A percentile compares a stretch with the other conserved stretches of the same genome.
Conservation (phyloP, 2,113 vertebrate genomes). For the Pteruthius melanotis region DNA sequence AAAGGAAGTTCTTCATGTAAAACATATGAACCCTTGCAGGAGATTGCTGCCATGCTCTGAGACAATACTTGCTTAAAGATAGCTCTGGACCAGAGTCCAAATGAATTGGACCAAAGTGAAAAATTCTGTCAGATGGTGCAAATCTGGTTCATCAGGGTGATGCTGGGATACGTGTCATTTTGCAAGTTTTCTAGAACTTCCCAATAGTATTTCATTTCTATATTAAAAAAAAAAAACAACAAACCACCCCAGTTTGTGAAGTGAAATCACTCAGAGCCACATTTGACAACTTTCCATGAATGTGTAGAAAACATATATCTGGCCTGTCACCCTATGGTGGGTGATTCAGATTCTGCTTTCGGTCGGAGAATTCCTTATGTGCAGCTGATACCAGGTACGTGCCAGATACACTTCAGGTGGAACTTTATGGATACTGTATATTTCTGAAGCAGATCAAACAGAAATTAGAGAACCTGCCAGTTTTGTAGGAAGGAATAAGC, state of each 20-base stretch:
- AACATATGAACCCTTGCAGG: background rate
- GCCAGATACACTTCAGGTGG: background rate
- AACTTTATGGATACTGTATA: background rate
- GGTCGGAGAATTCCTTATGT: background rate
- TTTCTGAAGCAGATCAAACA: conserved; percentile 24
- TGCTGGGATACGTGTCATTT: background rate
- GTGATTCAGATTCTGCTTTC: background rate
- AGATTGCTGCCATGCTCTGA: background rate
- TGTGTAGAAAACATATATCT: background rate
- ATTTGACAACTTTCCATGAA: background rate
- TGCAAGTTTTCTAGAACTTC: background rate
- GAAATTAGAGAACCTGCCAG: background rate
- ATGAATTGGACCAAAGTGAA: background rate
- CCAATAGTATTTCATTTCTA: background rate
- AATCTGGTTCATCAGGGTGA: background rate
- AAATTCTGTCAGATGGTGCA: background rate
- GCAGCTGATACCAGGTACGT: background rate
- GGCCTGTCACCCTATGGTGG: background rate
- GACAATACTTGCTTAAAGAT: background rate
- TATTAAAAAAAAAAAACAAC: background rate
- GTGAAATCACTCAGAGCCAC: background rate
- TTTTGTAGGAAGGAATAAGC: background rate
- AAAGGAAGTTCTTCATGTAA: background rate
- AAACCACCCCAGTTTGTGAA: no score
- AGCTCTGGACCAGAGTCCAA: background rate